These are phyloP conservation scores for Eupithecia exiguata DNA, from an alignment of 2,888 invertebrate genomes.

Conservation along the genomic window DNA sequence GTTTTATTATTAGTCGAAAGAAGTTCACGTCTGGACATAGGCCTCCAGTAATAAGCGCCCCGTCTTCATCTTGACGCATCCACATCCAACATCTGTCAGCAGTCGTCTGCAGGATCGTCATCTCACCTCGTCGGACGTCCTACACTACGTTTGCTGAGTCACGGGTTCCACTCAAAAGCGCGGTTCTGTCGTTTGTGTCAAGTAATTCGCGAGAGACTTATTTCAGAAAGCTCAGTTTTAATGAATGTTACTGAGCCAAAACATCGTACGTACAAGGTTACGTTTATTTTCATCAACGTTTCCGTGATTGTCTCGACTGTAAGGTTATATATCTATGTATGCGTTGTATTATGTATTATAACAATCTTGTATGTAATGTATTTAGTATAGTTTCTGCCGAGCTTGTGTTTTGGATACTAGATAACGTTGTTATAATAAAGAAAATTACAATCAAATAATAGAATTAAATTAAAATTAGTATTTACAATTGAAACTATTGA, in stretches of 20 bases:
- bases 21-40: background rate
- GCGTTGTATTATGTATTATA: background rate
- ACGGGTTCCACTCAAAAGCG: background rate
- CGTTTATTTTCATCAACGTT: constrained; percentile 10
- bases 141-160: background rate
- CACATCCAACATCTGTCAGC: background rate
- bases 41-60: background rate
- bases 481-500: too few species aligned
- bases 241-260: background rate
- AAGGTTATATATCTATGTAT: background rate
- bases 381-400: too few species aligned
- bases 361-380: too few species aligned
- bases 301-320: background rate
- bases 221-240: background rate
- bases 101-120: background rate
- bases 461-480: too few species aligned
- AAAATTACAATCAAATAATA: too few species aligned
- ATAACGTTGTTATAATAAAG: too few species aligned
- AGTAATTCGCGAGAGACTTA: background rate
- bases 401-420: too few species aligned
- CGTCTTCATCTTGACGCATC: background rate
- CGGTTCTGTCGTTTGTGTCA: background rate
- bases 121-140: background rate
- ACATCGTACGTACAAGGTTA: background rate
- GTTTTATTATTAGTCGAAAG: background rate